A percentile compares a stretch with the other conserved stretches of the same genome.
Evolutionary conservation across 2,113 vertebrate species (phyloP).

Genomic region (Bubo bubo): DNA sequence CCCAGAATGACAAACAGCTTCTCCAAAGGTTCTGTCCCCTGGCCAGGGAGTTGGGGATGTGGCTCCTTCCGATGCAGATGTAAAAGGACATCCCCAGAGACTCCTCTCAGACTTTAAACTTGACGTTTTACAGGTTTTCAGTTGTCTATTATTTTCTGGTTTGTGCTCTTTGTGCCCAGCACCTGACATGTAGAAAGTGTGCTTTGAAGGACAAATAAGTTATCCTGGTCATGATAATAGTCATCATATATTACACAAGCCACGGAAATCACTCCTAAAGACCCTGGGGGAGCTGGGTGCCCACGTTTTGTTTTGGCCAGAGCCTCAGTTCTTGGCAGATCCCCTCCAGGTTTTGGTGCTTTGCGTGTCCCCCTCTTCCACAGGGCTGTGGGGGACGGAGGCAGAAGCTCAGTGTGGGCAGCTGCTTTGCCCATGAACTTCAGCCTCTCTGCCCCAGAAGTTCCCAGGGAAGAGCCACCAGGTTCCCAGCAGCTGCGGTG

Average conservation of each 20-base stretch:
- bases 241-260: not conserved
- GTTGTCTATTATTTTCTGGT: not conserved
- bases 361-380: accelerated
- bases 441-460: not conserved
- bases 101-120: not conserved
- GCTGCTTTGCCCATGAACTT: not conserved
- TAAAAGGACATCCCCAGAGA: not conserved
- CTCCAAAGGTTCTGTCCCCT: not conserved
- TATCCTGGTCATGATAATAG: not conserved
- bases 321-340: not conserved
- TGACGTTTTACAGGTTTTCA: not conserved
- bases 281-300: not conserved
- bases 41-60: not conserved
- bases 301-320: not conserved
- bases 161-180: not conserved
- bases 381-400: not conserved
- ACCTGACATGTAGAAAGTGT: not conserved
- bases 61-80: not conserved
- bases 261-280: not conserved
- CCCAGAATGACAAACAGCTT: not conserved
- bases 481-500: not conserved
- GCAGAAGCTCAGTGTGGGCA: not conserved
- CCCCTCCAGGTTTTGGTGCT: not conserved
- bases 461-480: not conserved
- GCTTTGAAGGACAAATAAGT: not conserved